phyloP scores from a whole-genome alignment of 2,797 vertebrate species.

The Tragopan temminckii region DNA sequence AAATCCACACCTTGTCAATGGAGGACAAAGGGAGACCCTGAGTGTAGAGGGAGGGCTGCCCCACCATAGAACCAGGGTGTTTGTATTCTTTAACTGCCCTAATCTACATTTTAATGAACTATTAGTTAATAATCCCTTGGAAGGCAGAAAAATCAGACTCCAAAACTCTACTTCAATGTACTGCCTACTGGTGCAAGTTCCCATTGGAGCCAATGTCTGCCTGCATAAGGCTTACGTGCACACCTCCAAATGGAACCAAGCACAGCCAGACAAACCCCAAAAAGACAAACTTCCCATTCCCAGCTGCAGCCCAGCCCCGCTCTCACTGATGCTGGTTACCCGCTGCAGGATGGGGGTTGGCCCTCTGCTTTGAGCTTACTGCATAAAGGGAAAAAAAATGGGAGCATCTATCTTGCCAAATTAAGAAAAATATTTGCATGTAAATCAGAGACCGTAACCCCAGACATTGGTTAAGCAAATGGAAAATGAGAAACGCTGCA shows the following conservation, averaged over 20 bases:
- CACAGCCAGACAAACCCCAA: neutral
- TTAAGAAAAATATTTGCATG: neutral
- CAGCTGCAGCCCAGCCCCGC: neutral
- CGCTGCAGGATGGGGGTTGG: neutral
- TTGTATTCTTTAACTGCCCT: neutral
- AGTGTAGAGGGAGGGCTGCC: fast-evolving
- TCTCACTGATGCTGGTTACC: no score
- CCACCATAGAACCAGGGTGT: neutral
- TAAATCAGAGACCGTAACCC: neutral
- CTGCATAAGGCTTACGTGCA: fast-evolving
- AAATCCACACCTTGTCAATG: neutral
- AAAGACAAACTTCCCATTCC: neutral
- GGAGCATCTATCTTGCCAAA: neutral
- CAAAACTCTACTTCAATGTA: neutral
- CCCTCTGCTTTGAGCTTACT: neutral
- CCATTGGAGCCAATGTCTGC: neutral
- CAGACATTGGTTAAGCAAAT: no score
- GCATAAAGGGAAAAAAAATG: no score
- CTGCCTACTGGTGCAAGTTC: neutral
- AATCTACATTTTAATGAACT: neutral
- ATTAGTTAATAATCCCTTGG: neutral
- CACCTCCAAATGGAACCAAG: neutral
- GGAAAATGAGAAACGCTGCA: neutral
- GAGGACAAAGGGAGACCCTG: neutral
- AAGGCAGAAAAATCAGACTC: neutral